Base-by-base conservation (phyloP, 2,888 invertebrate species). In the Gymnoscelis rufifasciata region DNA sequence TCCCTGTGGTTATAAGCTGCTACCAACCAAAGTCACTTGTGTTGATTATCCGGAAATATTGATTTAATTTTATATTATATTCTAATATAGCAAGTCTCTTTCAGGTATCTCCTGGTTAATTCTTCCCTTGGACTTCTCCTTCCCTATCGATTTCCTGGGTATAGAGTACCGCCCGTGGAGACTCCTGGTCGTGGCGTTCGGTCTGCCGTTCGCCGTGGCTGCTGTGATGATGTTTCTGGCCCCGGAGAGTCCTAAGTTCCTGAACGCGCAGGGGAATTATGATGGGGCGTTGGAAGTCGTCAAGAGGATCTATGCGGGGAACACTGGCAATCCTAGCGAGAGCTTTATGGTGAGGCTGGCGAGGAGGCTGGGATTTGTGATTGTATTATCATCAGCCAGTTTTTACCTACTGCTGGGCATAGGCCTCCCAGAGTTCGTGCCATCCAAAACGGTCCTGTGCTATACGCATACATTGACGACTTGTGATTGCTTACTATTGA, bases 181-280 rank as follows among this genome's bases (percentile, higher is more conserved):
- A 4, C 68, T 95, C 3, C 90, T 94, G 47, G 76, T 95, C 1
- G 87, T 93, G 0, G 73, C 92, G 0, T 90, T 93, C 47, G 90
- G 92, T 0, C 27, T 93, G 1, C 92, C 95, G 0, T 91, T 92
- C 59, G 63, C 93, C 0, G 38, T 93, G 0, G 90, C 91, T 0
- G 89, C 92, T 0, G 28, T 91, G 0, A 83, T 91, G 8, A 75
- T 93, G 8, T 66, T 88, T 5, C 82, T 86, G 33, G 88, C 92
- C 8, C 94, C 95, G 0, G 96, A 96, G 68, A 95, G 94, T 52
- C 95, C 96, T 0, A 94, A 94, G 74, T 96, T 92, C 70, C 78
- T 92, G 30, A 86, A 92, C 28, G 90, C 92, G 0, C 90, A 90
- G 41, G 92, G 93, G 0, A 78, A 88, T 43, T 74, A 87, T 1